phyloP scores from a whole-genome alignment of 2,888 invertebrate species.

The Folsomia manolachei region DNA sequence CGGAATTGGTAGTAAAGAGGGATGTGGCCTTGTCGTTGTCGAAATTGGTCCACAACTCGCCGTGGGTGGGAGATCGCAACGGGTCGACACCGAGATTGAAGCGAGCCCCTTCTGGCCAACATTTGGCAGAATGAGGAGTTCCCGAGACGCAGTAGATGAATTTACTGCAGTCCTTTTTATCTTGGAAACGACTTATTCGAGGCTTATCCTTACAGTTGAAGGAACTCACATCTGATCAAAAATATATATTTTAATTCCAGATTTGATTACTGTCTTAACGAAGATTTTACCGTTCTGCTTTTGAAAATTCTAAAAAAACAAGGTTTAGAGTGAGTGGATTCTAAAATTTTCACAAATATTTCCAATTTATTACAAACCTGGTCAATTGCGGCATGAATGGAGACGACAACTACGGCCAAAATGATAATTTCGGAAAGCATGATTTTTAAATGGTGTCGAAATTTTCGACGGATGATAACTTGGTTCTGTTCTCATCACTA shows the following conservation, averaged over 20 bases:
- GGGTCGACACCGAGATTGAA: not conserved
- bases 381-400: not conserved
- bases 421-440: not conserved
- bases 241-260: not conserved
- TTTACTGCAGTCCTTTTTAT: conserved; percentile 14
- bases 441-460: too few relatives aligned
- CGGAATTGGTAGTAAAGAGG: not conserved
- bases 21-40: not conserved
- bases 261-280: too few relatives aligned
- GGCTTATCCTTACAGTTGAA: conserved; percentile 17
- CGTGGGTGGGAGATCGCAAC: conserved; percentile 1
- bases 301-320: not conserved
- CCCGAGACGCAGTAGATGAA: conserved; percentile 30
- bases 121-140: conserved; percentile 4
- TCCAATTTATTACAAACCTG: not conserved
- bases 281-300: too few relatives aligned
- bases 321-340: too few relatives aligned
- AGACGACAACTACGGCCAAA: not conserved
- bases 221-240: not conserved
- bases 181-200: conserved; percentile 13
- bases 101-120: conserved; percentile 8
- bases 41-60: not conserved
- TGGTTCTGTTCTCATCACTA: too few relatives aligned
- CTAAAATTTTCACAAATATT: not conserved
- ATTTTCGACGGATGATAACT: too few relatives aligned